Evolutionary conservation across 2,797 vertebrate genomes (phyloP).

Genomic region (Myotis daubentonii): DNA sequence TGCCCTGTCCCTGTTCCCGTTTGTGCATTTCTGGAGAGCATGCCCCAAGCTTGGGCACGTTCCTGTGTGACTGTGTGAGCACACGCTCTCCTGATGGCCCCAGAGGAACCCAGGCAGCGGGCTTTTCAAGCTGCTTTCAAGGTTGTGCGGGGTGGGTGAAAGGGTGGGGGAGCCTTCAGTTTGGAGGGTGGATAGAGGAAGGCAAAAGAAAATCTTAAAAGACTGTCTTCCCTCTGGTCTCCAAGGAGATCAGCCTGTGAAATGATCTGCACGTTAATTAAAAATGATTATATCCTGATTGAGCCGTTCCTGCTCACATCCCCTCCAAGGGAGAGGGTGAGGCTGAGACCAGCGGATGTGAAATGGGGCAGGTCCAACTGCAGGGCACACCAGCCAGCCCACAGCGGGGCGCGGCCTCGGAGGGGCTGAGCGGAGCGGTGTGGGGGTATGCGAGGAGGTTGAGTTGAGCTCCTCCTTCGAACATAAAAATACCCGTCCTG

Average conservation of each 20-base stretch:
- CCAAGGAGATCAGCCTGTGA: constrained; percentile 87
- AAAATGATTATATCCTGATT: constrained; percentile 88
- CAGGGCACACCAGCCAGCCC: not conserved
- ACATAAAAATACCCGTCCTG: not conserved
- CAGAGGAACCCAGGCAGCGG: constrained; percentile 79
- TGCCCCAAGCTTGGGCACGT: not conserved
- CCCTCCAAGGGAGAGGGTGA: constrained; percentile 78
- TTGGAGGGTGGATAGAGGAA: constrained; percentile 69
- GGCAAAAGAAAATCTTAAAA: constrained; percentile 84
- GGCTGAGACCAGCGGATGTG: constrained; percentile 55
- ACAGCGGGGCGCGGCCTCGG: not conserved
- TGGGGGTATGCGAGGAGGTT: not conserved
- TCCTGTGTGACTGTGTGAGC: not conserved
- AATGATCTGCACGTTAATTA: constrained; percentile 89
- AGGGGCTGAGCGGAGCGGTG: not conserved
- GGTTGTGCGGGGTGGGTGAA: constrained; percentile 76
- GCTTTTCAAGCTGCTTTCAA: constrained; percentile 83
- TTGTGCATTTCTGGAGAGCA: not conserved
- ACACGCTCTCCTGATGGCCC: constrained; percentile 57
- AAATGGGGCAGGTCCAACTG: not conserved
- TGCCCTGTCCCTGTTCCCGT: not conserved
- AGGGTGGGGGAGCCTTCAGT: constrained; percentile 49
- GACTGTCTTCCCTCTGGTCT: constrained; percentile 86
- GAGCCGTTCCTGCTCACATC: constrained; percentile 84
- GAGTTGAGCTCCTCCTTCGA: not conserved